Evolutionary conservation across 2,888 invertebrate genomes (phyloP), one percentile per base, ranked within the genome.

Genomic region (Trisateles emortualis): DNA sequence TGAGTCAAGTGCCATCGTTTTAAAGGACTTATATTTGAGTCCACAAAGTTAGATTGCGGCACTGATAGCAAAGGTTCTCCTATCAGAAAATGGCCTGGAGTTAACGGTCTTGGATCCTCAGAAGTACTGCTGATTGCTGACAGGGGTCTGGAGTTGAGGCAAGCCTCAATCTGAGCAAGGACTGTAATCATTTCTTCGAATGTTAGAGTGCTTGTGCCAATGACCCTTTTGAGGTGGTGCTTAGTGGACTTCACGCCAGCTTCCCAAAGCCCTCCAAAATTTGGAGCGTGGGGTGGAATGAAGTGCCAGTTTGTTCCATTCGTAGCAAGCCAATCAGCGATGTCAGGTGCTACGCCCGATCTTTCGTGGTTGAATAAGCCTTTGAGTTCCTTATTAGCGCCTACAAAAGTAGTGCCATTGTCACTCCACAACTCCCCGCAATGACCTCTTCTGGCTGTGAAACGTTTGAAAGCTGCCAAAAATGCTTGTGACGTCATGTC

Each of bases 251-350:
- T 52, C 5, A 57, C 26, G 5, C 48, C 41, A 17, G 57, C 57
- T 3, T 57, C 49, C 13, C 13, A 53, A 29, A 58, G 26, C 4
- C 53, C 53, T 3, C 58, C 57, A 11, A 50, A 50, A 19, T 53
- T 36, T 2, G 58, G 46, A 4, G 41, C 48, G 16, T 52, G 48
- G 6, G 52, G 32, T 10, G 49, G 57, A 1, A 10, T 41, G 6
- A 57, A 57, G 17, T 10, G 2, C 36, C 52, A 57, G 11, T 42
- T 36, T 0, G 52, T 49, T 5, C 45, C 38, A 9, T 29, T 10
- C 1, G 29, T 10, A 2, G 10, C 3, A 1, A 8, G 9, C 9
- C 10, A 29, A 10, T 29, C 29, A 5, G 8, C 33, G 8, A 3
- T 8, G 13, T 10, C 11, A n/a, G 11, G 4, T 2, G 3, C 14